A percentile compares a stretch with the other conserved stretches of the same genome.
These are phyloP conservation scores for Palythoa caribaeorum DNA, from an alignment of 92 coral and sea anemone genomes.

Conservation along the genomic window DNA sequence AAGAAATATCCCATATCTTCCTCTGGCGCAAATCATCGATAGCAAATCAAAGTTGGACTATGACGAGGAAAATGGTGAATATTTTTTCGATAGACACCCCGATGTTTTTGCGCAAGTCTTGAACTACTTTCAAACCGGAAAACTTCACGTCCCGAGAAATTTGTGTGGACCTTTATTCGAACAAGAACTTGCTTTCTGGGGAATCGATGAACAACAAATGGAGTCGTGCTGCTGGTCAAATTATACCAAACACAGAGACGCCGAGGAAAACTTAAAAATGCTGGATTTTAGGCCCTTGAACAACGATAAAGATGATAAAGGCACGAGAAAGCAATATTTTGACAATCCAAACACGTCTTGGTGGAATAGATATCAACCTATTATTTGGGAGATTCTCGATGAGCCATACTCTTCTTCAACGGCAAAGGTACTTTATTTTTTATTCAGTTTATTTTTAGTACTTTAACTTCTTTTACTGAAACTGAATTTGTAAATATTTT, in stretches of 20 bases:
- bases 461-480: not conserved
- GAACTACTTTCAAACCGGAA: conserved; percentile 98
- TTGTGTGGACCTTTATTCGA: conserved; percentile 97
- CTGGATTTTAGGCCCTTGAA: conserved; percentile 86
- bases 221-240: conserved; percentile 98
- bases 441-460: too few species aligned
- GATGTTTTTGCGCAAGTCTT: conserved; percentile 95
- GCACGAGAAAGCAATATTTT: conserved; percentile 46
- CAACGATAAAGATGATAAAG: conserved; percentile 48
- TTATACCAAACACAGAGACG: conserved; percentile 97
- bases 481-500: too few species aligned
- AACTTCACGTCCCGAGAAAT: conserved; percentile 93
- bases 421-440: conserved; percentile 78
- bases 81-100: conserved; percentile 97
- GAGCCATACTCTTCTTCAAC: conserved; percentile 94
- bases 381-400: conserved; percentile 94
- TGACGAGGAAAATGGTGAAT: conserved; percentile 91
- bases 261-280: conserved; percentile 88
- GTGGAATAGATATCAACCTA: conserved; percentile 92
- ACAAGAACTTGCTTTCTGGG: conserved; percentile 98
- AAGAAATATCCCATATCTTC: conserved; percentile 89
- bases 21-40: conserved; percentile 86
- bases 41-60: conserved; percentile 88
- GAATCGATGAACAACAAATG: conserved; percentile 97
- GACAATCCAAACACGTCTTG: conserved; percentile 78